Conservation (phyloP, 2,797 vertebrate genomes). For the Centropyge bicolor region DNA sequence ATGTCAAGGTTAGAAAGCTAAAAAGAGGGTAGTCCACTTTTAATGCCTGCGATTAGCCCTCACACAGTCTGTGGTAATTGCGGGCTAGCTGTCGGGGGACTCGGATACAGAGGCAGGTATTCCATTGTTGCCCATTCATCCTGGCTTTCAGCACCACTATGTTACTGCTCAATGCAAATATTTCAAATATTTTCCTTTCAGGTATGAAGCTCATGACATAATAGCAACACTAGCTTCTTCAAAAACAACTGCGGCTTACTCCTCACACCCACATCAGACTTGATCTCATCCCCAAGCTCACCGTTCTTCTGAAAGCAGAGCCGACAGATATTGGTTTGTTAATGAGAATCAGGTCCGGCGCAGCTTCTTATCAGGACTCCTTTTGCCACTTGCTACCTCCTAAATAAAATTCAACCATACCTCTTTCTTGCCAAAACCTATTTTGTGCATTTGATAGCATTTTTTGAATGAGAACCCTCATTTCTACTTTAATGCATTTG, state of each 20-base stretch:
- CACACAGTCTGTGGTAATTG: slow-evolving; percentile 31
- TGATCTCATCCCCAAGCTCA: slow-evolving; percentile 19
- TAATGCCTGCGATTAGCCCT: slow-evolving; percentile 37
- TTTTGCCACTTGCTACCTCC: slow-evolving; percentile 10
- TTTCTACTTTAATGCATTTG: slow-evolving; percentile 42
- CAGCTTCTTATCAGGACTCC: slow-evolving; percentile 46
- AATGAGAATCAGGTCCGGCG: slow-evolving; percentile 43
- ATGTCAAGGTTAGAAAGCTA: slow-evolving; percentile 23
- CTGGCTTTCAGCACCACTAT: slow-evolving; percentile 15
- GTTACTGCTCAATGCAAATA: slow-evolving; percentile 33
- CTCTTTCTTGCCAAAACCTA: slow-evolving; percentile 22
- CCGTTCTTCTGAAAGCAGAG: slow-evolving; percentile 16
- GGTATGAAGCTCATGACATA: slow-evolving; percentile 3
- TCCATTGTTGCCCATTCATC: slow-evolving; percentile 3
- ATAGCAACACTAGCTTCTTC: slow-evolving; percentile 9
- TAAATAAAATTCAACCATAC: slow-evolving; percentile 27
- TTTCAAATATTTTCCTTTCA: slow-evolving; percentile 17
- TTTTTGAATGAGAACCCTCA: slow-evolving; percentile 20
- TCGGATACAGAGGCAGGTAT: slow-evolving; percentile 28
- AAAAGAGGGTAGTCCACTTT: neutral
- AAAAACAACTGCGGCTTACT: slow-evolving; percentile 8
- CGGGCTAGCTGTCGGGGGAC: slow-evolving; percentile 33
- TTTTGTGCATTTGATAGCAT: slow-evolving; percentile 14
- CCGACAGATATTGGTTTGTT: slow-evolving; percentile 21
- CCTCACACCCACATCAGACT: slow-evolving; percentile 23